Conservation (phyloP, 2,888 invertebrate species). For the Deroplatys truncata region DNA sequence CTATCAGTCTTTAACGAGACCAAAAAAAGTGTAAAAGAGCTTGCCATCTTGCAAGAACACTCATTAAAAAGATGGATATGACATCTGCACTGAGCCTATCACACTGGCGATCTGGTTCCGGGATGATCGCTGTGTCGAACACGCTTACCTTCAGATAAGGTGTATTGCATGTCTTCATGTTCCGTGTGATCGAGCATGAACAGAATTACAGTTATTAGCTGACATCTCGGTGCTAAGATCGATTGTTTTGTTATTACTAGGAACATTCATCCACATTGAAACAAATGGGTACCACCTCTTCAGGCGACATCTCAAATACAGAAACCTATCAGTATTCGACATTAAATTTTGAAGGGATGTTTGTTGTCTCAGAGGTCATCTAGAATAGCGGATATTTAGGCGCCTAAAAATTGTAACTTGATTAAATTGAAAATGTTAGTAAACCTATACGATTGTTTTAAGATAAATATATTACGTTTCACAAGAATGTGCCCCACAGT, state of each 20-base stretch:
- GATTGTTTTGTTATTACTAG: not conserved
- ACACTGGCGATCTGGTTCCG: not conserved
- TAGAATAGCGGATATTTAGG: too few species aligned
- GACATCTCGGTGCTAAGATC: not conserved
- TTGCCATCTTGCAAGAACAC: not conserved
- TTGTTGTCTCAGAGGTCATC: too few species aligned
- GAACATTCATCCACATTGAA: not conserved
- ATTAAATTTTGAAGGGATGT: too few species aligned
- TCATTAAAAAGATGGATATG: not conserved
- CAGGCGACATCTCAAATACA: too few species aligned
- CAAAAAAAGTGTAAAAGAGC: not conserved
- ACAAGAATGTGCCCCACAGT: too few species aligned
- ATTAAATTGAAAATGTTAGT: too few species aligned
- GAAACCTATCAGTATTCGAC: too few species aligned
- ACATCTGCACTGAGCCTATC: not conserved
- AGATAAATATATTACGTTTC: too few species aligned
- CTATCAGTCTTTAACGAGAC: not conserved
- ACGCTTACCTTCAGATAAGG: not conserved
- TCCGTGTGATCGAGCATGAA: not conserved
- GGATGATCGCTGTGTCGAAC: not conserved
- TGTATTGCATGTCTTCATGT: not conserved
- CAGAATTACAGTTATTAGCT: not conserved
- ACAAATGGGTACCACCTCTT: not conserved
- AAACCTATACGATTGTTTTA: too few species aligned
- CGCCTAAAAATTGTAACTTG: too few species aligned